phyloP scores from a whole-genome alignment of 2,113 vertebrate genomes.

The Origma solitaria region DNA sequence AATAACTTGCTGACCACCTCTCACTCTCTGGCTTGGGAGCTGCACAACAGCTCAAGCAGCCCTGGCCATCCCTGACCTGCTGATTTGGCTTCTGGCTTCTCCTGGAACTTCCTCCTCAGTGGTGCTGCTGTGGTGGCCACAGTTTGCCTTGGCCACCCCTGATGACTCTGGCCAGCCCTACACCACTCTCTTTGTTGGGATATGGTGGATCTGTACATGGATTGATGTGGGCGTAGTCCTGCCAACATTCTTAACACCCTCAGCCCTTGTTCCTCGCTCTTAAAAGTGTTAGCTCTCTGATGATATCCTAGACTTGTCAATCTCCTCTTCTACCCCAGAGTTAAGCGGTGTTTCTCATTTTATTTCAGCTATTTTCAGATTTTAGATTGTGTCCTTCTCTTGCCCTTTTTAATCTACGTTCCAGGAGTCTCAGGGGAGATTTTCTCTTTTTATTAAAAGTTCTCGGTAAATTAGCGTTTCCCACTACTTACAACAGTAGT shows the following conservation, averaged over 20 bases:
- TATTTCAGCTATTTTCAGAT: not conserved
- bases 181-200: rapidly evolving
- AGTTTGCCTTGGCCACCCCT: not conserved
- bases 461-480: not conserved
- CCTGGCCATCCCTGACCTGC: not conserved
- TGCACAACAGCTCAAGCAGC: not conserved
- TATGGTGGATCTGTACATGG: rapidly evolving
- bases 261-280: rapidly evolving
- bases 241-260: no score
- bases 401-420: not conserved
- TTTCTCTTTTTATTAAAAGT: not conserved
- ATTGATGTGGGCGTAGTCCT: not conserved
- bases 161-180: not conserved
- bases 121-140: not conserved
- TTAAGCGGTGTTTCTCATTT: not conserved
- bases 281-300: not conserved
- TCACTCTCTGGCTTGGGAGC: not conserved
- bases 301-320: not conserved
- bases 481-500: not conserved
- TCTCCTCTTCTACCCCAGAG: not conserved
- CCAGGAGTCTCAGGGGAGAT: not conserved
- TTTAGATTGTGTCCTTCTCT: not conserved
- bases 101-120: no score
- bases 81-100: not conserved
- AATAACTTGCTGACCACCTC: not conserved